A percentile compares a stretch with the other conserved stretches of the same genome.
phyloP scores from a whole-genome alignment of 2,113 vertebrate species.

The Sapajus apella region DNA sequence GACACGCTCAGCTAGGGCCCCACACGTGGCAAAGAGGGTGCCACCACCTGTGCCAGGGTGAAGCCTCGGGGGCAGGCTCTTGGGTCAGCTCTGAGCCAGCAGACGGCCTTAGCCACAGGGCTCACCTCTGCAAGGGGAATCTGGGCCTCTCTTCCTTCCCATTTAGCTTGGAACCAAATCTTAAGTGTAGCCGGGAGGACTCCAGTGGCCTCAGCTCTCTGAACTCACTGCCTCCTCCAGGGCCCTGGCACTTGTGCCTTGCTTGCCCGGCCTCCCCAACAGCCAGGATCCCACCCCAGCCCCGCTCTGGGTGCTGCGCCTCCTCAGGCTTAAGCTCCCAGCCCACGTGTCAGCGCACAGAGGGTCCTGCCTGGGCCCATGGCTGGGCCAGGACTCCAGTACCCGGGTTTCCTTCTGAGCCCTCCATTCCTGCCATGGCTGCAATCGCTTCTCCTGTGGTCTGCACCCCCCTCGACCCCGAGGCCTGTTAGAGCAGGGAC shows the following conservation, averaged over 20 bases:
- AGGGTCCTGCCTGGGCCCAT: neutral
- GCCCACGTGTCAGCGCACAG: accelerated
- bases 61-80: neutral
- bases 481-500: too few relatives aligned
- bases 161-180: neutral
- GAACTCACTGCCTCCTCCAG: neutral
- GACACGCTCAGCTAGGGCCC: neutral
- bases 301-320: neutral
- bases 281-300: accelerated
- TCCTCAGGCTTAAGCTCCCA: accelerated
- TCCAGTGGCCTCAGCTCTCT: neutral
- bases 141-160: neutral
- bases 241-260: neutral
- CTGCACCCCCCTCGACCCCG: too few relatives aligned
- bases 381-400: accelerated
- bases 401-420: accelerated
- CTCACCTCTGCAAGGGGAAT: neutral
- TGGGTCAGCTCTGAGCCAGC: neutral
- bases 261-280: neutral
- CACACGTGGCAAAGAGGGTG: accelerated
- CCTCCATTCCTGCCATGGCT: accelerated
- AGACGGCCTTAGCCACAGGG: accelerated
- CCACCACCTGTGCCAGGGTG: accelerated
- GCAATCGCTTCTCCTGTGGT: accelerated
- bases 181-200: neutral